phyloP scores from a whole-genome alignment of 2,113 vertebrate genomes.

The Pomatorhinus ruficollis region DNA sequence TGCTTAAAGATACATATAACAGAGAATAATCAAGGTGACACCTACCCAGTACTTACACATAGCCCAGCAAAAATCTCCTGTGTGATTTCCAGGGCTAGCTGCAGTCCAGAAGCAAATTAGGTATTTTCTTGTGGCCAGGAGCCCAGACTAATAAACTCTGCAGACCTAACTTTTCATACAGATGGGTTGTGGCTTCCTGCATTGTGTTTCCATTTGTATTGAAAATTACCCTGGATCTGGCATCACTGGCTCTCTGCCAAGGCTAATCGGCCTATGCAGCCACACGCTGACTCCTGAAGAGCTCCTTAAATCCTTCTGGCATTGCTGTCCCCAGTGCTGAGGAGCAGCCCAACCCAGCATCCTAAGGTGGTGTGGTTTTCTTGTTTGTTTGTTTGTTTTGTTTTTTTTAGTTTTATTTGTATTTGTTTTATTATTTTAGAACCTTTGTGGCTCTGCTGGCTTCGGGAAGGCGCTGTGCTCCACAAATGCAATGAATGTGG shows the following conservation, averaged over 20 bases:
- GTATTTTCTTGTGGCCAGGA: conserved; percentile 6
- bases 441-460: neutral
- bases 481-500: rapidly evolving
- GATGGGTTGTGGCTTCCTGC: conserved; percentile 18
- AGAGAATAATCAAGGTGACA: neutral
- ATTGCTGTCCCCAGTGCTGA: neutral
- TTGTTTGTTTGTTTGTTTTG: neutral
- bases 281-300: neutral
- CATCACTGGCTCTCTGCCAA: neutral
- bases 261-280: neutral
- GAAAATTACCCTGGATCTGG: conserved; percentile 6
- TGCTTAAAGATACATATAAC: neutral
- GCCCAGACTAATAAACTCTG: conserved; percentile 13
- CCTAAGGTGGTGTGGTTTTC: neutral
- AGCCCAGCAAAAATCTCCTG: neutral
- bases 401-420: neutral
- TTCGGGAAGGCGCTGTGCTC: neutral
- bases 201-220: conserved; percentile 5
- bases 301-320: neutral
- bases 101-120: conserved; percentile 9
- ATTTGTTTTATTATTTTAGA: neutral
- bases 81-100: neutral
- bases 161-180: neutral
- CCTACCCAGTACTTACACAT: neutral
- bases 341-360: neutral